Base-by-base conservation (phyloP, 2,113 vertebrate genomes). In the Cheilinus undulatus region DNA sequence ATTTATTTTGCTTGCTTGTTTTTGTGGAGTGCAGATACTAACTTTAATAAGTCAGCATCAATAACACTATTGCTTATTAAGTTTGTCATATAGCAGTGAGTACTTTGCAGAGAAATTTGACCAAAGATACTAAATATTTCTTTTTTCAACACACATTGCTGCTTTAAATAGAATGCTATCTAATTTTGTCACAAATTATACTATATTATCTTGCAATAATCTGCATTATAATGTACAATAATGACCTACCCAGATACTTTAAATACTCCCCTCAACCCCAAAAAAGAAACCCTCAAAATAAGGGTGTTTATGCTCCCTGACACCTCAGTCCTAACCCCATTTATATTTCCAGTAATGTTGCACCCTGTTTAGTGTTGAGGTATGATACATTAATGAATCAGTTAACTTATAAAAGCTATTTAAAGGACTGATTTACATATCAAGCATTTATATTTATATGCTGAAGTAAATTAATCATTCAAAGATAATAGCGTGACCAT, bases 111-210 rank as follows among this genome's bases (percentile, higher is more conserved):
- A 60, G 27, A 49, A 28, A 28, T 69, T 58, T 66, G 48, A 85
- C 78, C 79, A 86, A 81, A 74, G 65, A 88, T 81, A 56, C 63
- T 54, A 79, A 49, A 59, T 65, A 22, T 52, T 77, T 14, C 38
- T 24, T 79, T 72, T 56, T 40, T 8, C 48, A 36, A 4, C 30
- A 62, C 1, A 34, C 32, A 51, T 26, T 70, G 12, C 61, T 26
- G 42, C 66, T 65, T 56, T 36, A n/a, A n/a, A n/a, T n/a, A n/a
- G n/a, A n/a, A n/a, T n/a, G n/a, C n/a, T n/a, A n/a, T n/a, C n/a
- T n/a, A n/a, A n/a, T n/a, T n/a, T n/a, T n/a, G n/a, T n/a, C n/a
- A n/a, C n/a, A n/a, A n/a, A n/a, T n/a, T n/a, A n/a, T 36, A 62
- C 60, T 36, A 67, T 63, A 23, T 62, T 14, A 22, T 65, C 3